Evolutionary conservation across 2,113 vertebrate genomes (phyloP).

Genomic region (Chaenocephalus aceratus): DNA sequence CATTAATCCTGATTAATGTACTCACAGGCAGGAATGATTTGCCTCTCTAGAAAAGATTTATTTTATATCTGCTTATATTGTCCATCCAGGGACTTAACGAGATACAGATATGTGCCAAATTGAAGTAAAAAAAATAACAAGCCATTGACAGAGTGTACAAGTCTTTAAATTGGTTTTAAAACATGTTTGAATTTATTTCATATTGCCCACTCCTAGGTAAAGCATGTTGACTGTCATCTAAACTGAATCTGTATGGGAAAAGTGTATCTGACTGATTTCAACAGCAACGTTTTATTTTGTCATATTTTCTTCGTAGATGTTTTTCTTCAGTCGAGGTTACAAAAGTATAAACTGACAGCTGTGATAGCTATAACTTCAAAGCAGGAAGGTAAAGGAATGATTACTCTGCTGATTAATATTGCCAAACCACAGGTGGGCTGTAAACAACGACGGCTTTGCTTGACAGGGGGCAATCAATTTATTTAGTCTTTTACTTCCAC

Average conservation of each 20-base stretch:
- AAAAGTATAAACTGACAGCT: not conserved
- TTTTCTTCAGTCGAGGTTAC: not conserved
- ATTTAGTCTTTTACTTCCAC: not conserved
- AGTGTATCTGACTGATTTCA: not conserved
- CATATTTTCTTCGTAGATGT: not conserved
- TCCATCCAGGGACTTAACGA: not conserved
- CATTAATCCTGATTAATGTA: constrained; percentile 26
- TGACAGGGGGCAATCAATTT: constrained; percentile 14
- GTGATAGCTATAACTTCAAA: not conserved
- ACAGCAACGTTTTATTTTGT: not conserved
- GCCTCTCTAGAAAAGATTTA: constrained; percentile 8
- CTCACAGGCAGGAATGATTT: constrained; percentile 4
- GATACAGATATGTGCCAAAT: not conserved
- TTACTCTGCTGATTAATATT: constrained; percentile 1
- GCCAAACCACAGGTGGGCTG: constrained; percentile 12
- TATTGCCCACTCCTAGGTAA: not conserved
- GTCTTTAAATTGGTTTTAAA: not conserved
- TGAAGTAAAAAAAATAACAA: not conserved
- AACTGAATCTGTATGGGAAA: not conserved
- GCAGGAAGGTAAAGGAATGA: not conserved
- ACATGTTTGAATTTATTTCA: not conserved
- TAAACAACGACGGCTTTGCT: not conserved
- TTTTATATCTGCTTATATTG: not conserved
- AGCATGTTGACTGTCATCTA: not conserved
- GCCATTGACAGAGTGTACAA: not conserved